These are phyloP conservation scores for Formica selysi DNA, from an alignment of 1,140 invertebrate genomes.

Conservation along the genomic window DNA sequence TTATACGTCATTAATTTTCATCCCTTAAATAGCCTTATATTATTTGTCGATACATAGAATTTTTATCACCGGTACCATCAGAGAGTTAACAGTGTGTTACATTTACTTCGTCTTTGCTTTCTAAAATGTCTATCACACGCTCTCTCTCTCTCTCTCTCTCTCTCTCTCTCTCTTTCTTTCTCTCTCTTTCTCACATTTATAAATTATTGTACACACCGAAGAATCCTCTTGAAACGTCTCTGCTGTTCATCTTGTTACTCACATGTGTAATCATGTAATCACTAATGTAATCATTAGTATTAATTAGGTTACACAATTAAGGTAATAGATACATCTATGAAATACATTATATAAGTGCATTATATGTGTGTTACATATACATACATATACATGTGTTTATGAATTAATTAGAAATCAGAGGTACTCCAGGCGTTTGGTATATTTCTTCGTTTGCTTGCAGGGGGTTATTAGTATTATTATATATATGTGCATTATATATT, in stretches of 20 bases:
- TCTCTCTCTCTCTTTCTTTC: not conserved
- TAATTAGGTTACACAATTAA: slow-evolving; percentile 71
- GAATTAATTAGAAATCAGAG: slow-evolving; percentile 50
- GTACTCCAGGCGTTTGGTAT: not conserved
- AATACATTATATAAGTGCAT: slow-evolving; percentile 52
- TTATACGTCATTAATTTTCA: slow-evolving; percentile 16
- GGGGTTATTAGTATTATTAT: slow-evolving; percentile 7
- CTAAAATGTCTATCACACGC: slow-evolving; percentile 38
- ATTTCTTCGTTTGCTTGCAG: not conserved
- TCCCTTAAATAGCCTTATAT: slow-evolving; percentile 82
- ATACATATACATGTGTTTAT: slow-evolving; percentile 49
- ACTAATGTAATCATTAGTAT: slow-evolving; percentile 38
- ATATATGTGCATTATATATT: not conserved
- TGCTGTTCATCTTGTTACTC: slow-evolving; percentile 21
- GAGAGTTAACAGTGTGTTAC: slow-evolving; percentile 75
- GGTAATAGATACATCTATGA: slow-evolving; percentile 64
- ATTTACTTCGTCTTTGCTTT: slow-evolving; percentile 57
- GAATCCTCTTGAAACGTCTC: slow-evolving; percentile 11
- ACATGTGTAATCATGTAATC: slow-evolving; percentile 41
- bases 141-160: slow-evolving; percentile 3
- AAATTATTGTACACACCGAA: slow-evolving; percentile 67
- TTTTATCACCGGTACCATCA: slow-evolving; percentile 77
- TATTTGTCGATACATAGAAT: slow-evolving; percentile 82
- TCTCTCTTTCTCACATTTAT: not conserved
- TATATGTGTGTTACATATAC: slow-evolving; percentile 40